These are phyloP conservation scores for Pandion haliaetus DNA, from an alignment of 2,113 vertebrate genomes.

Conservation along the genomic window DNA sequence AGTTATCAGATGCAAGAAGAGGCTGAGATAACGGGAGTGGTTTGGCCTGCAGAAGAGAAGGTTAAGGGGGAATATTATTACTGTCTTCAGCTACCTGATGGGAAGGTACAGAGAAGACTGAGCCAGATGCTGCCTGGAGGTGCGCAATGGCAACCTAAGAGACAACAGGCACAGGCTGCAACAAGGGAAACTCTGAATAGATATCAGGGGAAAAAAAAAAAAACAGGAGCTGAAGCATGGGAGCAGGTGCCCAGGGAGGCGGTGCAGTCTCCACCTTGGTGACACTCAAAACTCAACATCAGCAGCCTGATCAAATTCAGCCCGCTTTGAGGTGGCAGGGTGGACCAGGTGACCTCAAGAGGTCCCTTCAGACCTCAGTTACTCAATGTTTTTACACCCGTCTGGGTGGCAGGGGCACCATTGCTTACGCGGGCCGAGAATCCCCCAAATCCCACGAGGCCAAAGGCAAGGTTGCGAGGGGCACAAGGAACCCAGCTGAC, in stretches of 20 bases:
- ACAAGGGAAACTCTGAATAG: not conserved
- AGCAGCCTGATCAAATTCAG: not conserved
- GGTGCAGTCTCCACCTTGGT: not conserved
- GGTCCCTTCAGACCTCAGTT: not conserved
- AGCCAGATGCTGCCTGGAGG: not conserved
- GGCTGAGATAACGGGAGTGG: accelerated
- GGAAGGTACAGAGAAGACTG: not conserved
- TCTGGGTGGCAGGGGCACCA: not conserved
- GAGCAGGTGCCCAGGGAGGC: not conserved
- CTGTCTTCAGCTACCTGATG: not conserved
- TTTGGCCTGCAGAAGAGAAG: not conserved
- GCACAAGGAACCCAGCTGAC: not conserved
- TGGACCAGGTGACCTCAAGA: not conserved
- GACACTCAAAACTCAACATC: not conserved
- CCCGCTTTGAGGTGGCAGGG: not conserved
- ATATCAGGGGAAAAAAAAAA: not conserved
- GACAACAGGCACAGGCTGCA: not conserved
- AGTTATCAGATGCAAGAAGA: not conserved
- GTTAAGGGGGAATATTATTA: not conserved
- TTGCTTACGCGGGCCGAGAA: accelerated
- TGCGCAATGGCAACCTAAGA: not conserved
- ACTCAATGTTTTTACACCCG: not conserved
- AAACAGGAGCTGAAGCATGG: accelerated
- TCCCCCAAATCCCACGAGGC: not conserved
- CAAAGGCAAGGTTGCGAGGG: not conserved